Evolutionary conservation across 2,797 vertebrate species (phyloP).

Genomic region (Tadarida brasiliensis): DNA sequence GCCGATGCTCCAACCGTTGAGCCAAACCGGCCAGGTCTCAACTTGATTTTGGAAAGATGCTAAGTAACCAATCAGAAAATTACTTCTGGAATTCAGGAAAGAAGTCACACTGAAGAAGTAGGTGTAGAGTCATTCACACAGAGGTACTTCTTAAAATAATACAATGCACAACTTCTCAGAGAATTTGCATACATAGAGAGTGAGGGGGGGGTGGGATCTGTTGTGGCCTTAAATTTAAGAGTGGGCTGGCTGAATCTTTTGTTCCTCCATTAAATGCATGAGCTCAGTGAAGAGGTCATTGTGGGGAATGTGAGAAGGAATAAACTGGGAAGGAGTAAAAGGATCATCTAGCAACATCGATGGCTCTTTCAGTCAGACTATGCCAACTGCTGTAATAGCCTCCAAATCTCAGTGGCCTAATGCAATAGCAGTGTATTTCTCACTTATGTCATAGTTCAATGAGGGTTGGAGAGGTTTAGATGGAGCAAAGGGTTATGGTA

Average conservation of each 20-base stretch:
- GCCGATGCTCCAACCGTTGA: too few relatives aligned
- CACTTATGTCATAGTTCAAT: background rate
- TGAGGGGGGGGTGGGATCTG: background rate
- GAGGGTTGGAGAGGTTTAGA: background rate
- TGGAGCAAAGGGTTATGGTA: background rate
- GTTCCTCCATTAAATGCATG: background rate
- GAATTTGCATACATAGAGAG: background rate
- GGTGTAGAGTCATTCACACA: background rate
- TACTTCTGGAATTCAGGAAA: background rate
- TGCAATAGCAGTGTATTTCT: background rate
- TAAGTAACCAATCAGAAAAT: constrained; percentile 4
- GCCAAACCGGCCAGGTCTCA: too few relatives aligned
- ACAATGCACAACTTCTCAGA: background rate
- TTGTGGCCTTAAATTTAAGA: background rate
- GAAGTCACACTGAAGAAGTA: background rate
- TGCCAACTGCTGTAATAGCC: background rate
- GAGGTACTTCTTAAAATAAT: constrained; percentile 43
- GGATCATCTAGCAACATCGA: background rate
- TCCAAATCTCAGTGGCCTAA: background rate
- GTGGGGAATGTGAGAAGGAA: background rate
- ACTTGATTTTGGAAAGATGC: background rate
- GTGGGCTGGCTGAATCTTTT: background rate
- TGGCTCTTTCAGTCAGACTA: background rate
- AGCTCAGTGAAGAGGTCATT: background rate
- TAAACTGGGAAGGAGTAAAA: background rate